Base-by-base conservation (phyloP, 1,140 invertebrate genomes). In the Drosophila rufa region DNA sequence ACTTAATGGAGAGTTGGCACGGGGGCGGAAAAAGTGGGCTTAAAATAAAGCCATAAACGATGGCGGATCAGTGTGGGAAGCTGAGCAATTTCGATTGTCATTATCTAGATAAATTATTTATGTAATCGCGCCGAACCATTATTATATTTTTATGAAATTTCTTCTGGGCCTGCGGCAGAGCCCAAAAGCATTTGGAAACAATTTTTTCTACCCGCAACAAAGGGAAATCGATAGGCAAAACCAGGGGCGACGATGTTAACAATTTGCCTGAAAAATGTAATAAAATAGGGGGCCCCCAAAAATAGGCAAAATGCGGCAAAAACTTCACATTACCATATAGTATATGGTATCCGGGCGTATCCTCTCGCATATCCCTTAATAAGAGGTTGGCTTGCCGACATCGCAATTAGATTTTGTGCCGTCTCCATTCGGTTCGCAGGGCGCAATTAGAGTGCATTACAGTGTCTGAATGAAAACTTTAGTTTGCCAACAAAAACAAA, bases 81-180 rank as follows among this genome's bases (percentile, higher is more conserved):
- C 17, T 27, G 47, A 73, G 56, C 60, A 66, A 77, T 80, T 80
- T 74, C 56, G 38, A 53, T 61, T 70, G 66, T 51, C 59, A 66
- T 82, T 79, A 75, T 86, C 65, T 71, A 43, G 51, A 78, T 85
- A 77, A 85, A 75, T 76, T 75, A 75, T 83, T 80, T 83, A 76
- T 71, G 58, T 83, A 76, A 83, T 70, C 65, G 80, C 75, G 17
- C 30, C 19, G 6, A 47, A 15, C 25, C 69, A 75, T 61, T 82
- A 62, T 65, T 45, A 55, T 55, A 55, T 82, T 65, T 57, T 68
- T 78, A 53, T 82, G 42, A 74, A 82, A 79, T 76, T 42, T 58
- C 38, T 12, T 12, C 27, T 53, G 2, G 0, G 74, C 15, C 71
- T 40, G 46, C 58, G 71, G 45, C 33, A n/a, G 17, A 25, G 66